phyloP scores from a whole-genome alignment of 2,113 vertebrate genomes.

The Dolichallabes microphthalmus region DNA sequence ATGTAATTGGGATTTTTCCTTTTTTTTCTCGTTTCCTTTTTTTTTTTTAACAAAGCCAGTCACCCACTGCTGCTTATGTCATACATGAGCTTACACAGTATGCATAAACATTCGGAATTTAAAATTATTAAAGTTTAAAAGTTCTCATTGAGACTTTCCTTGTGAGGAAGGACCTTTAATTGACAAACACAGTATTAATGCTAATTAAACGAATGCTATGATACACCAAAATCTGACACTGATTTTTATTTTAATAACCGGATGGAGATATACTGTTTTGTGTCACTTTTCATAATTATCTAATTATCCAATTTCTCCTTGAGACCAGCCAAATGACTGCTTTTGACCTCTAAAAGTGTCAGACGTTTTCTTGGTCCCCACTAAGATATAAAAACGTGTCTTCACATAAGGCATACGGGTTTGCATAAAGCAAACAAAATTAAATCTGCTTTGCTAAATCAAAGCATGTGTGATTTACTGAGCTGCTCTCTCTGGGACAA shows the following conservation, averaged over 20 bases:
- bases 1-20: neutral
- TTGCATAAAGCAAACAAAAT: constrained; percentile 99
- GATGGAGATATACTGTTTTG: no score
- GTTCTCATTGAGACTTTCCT: neutral
- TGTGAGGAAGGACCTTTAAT: neutral
- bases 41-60: neutral
- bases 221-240: neutral
- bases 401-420: constrained; percentile 76
- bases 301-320: neutral
- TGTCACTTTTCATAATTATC: neutral
- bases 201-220: neutral
- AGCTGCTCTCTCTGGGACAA: constrained; percentile 99
- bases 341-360: neutral
- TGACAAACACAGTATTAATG: neutral
- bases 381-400: constrained; percentile 60
- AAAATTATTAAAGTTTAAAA: neutral
- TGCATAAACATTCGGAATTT: neutral
- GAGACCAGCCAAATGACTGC: neutral
- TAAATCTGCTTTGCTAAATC: constrained; percentile 99
- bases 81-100: neutral
- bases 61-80: neutral
- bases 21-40: neutral
- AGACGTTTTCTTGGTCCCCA: neutral
- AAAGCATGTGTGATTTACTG: constrained; percentile 97
- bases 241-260: neutral